Evolutionary conservation across 2,113 vertebrate genomes (phyloP), one percentile per base, ranked within the genome.

Genomic region (Leuciscus idus): DNA sequence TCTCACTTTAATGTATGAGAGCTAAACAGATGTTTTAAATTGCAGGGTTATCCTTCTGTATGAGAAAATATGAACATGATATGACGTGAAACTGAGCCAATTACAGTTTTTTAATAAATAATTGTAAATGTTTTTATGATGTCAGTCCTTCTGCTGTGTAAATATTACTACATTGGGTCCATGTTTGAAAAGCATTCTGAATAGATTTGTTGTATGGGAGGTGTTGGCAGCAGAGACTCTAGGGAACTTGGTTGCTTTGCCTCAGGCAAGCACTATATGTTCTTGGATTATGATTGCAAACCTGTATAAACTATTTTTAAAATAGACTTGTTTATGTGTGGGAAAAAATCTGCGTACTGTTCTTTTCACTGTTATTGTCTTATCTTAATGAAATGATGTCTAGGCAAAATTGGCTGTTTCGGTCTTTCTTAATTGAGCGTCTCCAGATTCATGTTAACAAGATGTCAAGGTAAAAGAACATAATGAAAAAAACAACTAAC

Each of bases 241-340:
- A 52, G 80, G 80, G 80, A 70, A 82, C 50, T 26, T 28, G 10
- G 6, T 68, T 33, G 80, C 46, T 70, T 70, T 82, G 46, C 80
- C 62, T 82, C 11, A n/a, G 46, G 46, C 62, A 82, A 52, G 80
- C 28, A 82, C 46, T 39, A 43, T 50, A 57, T 73, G 81, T 57
- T 83, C 11, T 30, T 17, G 12, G 48, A 30, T 73, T 59, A 57
- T 83, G 48, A 72, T 73, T 73, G 68, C 23, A 55, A 73, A 73
- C 64, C 28, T 19, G 5, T 83, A 64, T 59, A 36, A 73, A 73
- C 64, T 83, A n/a, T 73, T 70, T 19, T 73, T 73, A 57, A 57
- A 72, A 83, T 72, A 39, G n/a, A 43, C 33, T 17, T 73, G 81
- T 73, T 73, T 73, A 73, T 26, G 19, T 36, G 19, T 12, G 2